Conservation (phyloP, 1,140 invertebrate species). For the Vollenhovia emeryi region DNA sequence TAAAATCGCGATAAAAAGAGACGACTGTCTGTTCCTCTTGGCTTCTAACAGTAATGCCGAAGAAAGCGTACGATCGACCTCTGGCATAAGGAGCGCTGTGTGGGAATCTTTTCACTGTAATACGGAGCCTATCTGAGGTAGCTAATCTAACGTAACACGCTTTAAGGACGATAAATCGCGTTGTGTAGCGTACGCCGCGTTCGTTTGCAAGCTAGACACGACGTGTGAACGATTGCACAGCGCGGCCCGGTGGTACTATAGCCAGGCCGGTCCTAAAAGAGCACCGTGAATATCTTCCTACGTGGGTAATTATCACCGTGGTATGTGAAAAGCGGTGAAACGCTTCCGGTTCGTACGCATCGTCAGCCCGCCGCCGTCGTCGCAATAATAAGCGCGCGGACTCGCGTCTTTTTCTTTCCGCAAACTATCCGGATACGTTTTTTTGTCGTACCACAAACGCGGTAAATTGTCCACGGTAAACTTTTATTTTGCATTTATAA, state of each 20-base stretch:
- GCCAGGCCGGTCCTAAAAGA: conserved; percentile 64
- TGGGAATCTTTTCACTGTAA: conserved; percentile 16
- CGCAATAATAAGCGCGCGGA: conserved; percentile 6
- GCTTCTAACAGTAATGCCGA: not conserved
- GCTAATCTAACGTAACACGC: conserved; percentile 10
- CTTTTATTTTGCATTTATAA: not conserved
- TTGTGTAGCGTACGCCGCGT: not conserved
- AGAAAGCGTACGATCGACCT: conserved; percentile 22
- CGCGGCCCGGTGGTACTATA: conserved; percentile 57
- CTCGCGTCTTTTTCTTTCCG: conserved; percentile 48
- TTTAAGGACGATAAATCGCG: not conserved
- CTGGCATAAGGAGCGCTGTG: not conserved
- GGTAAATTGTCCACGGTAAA: not conserved
- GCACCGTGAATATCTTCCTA: conserved; percentile 76
- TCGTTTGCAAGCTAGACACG: conserved; percentile 16
- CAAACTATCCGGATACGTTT: not conserved
- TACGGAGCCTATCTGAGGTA: not conserved
- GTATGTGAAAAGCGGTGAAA: conserved; percentile 84
- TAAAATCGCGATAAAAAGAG: not conserved
- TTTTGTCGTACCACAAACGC: not conserved
- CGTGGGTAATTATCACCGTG: conserved; percentile 81
- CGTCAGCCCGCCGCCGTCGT: conserved; percentile 8
- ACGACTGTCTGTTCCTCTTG: not conserved
- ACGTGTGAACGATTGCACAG: not conserved
- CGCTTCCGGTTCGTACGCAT: conserved; percentile 80